Base-by-base conservation (phyloP, 2,797 vertebrate genomes). In the Danio choprae region DNA sequence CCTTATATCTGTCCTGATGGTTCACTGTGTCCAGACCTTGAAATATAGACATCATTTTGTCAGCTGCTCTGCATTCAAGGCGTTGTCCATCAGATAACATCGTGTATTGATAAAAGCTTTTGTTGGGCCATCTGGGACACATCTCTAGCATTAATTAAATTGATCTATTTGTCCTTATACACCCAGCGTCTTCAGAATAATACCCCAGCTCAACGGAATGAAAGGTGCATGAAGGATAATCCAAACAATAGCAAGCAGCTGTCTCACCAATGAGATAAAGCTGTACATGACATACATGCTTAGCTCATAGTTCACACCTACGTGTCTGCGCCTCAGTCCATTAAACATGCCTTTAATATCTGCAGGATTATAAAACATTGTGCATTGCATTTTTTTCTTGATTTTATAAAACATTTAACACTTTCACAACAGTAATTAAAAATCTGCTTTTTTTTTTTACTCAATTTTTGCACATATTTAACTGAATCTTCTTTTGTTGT, bases 111-210 rank as follows among this genome's bases (percentile, higher is more conserved):
- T 69, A 50, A 67, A 29, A 71, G 75, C 63, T 68, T 84, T 67
- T 77, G 50, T 81, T 65, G 74, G 22, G 46, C 75, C 78, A 85
- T 85, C 80, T 84, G 84, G 46, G 38, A 16, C 73, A 60, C 53
- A 82, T 82, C 81, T 63, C 36, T 12, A 77, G 20, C 71, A 18
- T 64, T 87, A 84, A 85, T 86, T 84, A 79, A 77, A 87, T 84
- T 72, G 64, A 83, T 86, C 74, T 62, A 53, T 77, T 86, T 80
- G 74, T 82, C 76, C 64, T 65, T 74, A 81, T 29, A 29, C 79
- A 74, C 20, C 20, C 58, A 62, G 11, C 36, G 18, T 69, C 65
- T 73, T 79, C 43, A 63, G 56, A 80, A 77, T 64, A 69, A 72
- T 18, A 38, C 6, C n/a, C 65, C 38, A 44, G 29, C 63, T 67